phyloP scores from a whole-genome alignment of 2,888 invertebrate species.

The Sesia bembeciformis region DNA sequence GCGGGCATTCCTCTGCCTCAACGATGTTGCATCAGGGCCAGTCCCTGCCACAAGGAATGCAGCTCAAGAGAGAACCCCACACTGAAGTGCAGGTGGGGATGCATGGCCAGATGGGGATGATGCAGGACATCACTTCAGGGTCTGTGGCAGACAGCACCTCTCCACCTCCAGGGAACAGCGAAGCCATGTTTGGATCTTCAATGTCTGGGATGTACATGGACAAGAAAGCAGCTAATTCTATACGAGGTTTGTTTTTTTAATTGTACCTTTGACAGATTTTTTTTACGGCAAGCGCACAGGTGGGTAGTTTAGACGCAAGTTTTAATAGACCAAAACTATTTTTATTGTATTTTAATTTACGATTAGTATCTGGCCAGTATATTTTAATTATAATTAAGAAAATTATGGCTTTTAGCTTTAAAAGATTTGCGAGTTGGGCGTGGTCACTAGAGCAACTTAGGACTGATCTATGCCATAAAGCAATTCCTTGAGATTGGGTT shows the following conservation, averaged over 20 bases:
- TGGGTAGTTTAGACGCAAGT: no score
- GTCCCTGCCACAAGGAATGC: conserved; percentile 42
- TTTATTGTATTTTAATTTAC: no score
- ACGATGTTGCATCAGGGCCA: conserved; percentile 58
- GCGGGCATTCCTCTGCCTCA: conserved; percentile 60
- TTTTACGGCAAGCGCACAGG: no score
- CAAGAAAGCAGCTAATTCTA: conserved; percentile 77
- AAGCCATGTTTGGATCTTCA: conserved; percentile 60
- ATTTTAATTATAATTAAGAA: no score
- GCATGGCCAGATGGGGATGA: conserved; percentile 58
- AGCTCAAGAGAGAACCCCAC: conserved; percentile 56
- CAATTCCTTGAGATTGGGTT: no score
- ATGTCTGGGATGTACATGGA: conserved; percentile 71
- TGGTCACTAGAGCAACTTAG: no score
- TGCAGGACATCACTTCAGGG: conserved; percentile 34
- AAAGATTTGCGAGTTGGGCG: no score
- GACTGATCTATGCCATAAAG: no score
- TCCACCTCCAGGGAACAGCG: conserved; percentile 69
- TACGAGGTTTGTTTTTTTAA: conserved; percentile 67
- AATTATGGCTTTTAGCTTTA: no score
- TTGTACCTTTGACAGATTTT: no score
- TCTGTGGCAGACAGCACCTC: conserved; percentile 76
- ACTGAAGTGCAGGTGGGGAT: conserved; percentile 37
- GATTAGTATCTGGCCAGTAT: no score
- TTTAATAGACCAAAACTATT: no score